Percentiles rank a stretch among this genome's conserved stretches.
Conservation (phyloP, 2,113 vertebrate species). For the Ursus arctos region DNA sequence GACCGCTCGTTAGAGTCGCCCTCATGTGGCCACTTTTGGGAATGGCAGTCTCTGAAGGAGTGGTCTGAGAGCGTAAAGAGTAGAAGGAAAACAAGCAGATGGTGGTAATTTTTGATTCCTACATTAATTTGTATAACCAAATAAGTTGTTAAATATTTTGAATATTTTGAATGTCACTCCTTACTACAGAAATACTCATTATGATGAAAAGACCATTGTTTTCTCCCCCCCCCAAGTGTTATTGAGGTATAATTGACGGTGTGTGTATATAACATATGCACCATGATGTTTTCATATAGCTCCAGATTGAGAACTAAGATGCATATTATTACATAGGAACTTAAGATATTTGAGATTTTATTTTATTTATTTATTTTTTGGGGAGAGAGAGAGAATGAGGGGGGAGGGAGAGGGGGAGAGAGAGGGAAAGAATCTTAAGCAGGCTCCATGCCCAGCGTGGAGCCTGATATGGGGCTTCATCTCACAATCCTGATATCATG, state of each 20-base stretch:
- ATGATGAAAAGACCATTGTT: slow-evolving; percentile 45
- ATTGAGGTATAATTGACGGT: background rate
- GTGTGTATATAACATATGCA: background rate
- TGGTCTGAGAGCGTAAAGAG: slow-evolving; percentile 4
- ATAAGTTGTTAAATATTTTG: slow-evolving; percentile 64
- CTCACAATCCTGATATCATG: background rate
- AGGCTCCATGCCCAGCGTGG: background rate
- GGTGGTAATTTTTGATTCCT: slow-evolving; percentile 49
- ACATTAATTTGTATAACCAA: slow-evolving; percentile 57
- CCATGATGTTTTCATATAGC: background rate
- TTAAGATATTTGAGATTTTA: slow-evolving; percentile 44
- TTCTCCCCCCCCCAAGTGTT: slow-evolving; percentile 31
- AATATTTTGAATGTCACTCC: background rate
- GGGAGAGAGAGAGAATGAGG: background rate
- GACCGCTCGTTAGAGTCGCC: background rate
- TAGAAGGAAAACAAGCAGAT: slow-evolving; percentile 55
- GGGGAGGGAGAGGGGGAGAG: background rate
- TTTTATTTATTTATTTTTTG: background rate
- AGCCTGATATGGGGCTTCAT: background rate
- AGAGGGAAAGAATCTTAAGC: background rate
- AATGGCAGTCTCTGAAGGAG: background rate
- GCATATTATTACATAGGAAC: background rate
- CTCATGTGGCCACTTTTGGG: background rate
- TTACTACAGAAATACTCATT: slow-evolving; percentile 63
- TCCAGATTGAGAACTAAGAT: slow-evolving; percentile 43